Evolutionary conservation across 2,113 vertebrate species (phyloP).

Genomic region (Danionella cerebrum): DNA sequence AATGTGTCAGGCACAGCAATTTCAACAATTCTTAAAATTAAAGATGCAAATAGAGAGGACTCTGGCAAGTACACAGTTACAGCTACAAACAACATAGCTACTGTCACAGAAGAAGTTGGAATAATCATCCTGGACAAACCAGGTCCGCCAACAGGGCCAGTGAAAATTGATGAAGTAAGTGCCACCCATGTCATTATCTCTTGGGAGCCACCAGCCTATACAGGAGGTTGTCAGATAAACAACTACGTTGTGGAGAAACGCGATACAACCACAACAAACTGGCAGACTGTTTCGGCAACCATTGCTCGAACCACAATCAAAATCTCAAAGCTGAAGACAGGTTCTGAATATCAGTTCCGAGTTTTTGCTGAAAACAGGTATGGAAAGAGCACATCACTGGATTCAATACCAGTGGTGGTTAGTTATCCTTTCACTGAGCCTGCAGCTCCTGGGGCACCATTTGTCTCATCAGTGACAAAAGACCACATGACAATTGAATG

Average conservation of each 20-base stretch:
- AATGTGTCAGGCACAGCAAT: slow-evolving; percentile 78
- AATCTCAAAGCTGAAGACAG: slow-evolving; percentile 86
- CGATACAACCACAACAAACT: slow-evolving; percentile 86
- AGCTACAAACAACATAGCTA: slow-evolving; percentile 79
- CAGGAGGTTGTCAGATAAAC: slow-evolving; percentile 93
- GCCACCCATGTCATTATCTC: slow-evolving; percentile 81
- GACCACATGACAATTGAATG: slow-evolving; percentile 92
- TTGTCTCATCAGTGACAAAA: slow-evolving; percentile 79
- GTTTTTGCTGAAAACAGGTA: slow-evolving; percentile 96
- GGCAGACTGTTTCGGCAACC: slow-evolving; percentile 92
- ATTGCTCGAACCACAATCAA: slow-evolving; percentile 97
- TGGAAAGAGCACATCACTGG: slow-evolving; percentile 81
- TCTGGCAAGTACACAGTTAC: slow-evolving; percentile 87
- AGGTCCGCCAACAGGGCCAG: slow-evolving; percentile 83
- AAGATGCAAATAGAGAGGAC: slow-evolving; percentile 88
- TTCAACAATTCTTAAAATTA: slow-evolving; percentile 79
- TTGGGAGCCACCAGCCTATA: slow-evolving; percentile 90
- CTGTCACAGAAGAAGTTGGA: slow-evolving; percentile 75
- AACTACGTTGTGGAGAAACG: slow-evolving; percentile 97
- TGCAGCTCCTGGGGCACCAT: slow-evolving; percentile 81
- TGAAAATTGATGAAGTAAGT: slow-evolving; percentile 91
- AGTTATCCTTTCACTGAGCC: slow-evolving; percentile 92
- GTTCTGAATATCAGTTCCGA: slow-evolving; percentile 93
- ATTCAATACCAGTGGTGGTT: slow-evolving; percentile 78
- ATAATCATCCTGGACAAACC: slow-evolving; percentile 91